Evolutionary conservation across 2,797 vertebrate genomes (phyloP).

Genomic region (Malurus leucopterus): DNA sequence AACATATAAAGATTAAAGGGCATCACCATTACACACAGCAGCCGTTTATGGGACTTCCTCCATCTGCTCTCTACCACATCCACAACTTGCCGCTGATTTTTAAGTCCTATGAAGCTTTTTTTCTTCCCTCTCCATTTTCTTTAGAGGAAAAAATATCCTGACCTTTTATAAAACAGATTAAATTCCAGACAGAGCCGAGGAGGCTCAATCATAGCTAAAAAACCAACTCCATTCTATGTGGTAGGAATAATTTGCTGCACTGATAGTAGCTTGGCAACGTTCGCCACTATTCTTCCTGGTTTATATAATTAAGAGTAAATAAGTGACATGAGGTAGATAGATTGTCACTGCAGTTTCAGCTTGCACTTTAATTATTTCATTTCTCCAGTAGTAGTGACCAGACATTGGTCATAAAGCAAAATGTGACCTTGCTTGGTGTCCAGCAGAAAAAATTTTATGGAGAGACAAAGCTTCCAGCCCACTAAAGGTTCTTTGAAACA

Average conservation of each 20-base stretch:
- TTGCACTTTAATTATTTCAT: not conserved
- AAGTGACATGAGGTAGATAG: constrained; percentile 24
- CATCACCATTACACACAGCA: not conserved
- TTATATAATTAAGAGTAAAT: constrained; percentile 36
- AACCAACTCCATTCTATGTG: not conserved
- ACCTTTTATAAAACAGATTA: not conserved
- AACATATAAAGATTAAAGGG: not conserved
- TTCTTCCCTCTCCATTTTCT: not conserved
- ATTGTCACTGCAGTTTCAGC: not conserved
- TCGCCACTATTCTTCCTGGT: constrained; percentile 33
- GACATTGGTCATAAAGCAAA: not conserved
- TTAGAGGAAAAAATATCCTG: not conserved
- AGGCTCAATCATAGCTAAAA: not conserved
- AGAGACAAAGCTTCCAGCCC: accelerated
- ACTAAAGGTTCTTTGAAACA: not conserved
- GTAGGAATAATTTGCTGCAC: not conserved
- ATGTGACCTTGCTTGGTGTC: not conserved
- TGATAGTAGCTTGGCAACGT: constrained; percentile 52
- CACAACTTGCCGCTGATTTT: not conserved
- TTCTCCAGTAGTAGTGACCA: not conserved
- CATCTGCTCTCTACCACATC: not conserved
- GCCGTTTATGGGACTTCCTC: not conserved
- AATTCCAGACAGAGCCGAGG: constrained; percentile 12
- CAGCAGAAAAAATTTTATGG: not conserved
- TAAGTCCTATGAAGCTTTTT: not conserved